phyloP scores from a whole-genome alignment of 2,797 vertebrate genomes.

The Threskiornis aethiopicus region DNA sequence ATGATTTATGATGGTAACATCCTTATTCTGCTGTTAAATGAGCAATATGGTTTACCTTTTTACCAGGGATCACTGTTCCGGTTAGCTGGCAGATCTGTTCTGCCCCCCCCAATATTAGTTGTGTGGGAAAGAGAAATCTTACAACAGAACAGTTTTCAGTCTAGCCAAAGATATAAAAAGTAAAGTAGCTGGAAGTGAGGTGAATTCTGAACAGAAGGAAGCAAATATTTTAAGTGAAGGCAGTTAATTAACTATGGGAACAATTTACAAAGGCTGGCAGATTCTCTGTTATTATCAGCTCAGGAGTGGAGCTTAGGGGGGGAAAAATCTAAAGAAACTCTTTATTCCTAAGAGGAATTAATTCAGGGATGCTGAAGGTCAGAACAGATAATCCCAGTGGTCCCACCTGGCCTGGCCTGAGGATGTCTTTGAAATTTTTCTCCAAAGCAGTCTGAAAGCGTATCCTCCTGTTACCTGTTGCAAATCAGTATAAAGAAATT shows the following conservation, averaged over 20 bases:
- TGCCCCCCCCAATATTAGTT: not conserved
- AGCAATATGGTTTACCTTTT: not conserved
- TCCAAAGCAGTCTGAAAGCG: not conserved
- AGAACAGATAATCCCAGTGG: not conserved
- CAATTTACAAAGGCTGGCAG: not conserved
- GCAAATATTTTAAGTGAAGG: not conserved
- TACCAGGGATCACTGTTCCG: not conserved
- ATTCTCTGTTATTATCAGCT: not conserved
- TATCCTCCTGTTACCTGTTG: not conserved
- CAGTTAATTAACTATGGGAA: not conserved
- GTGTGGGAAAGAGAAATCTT: not conserved
- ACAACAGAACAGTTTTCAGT: not conserved
- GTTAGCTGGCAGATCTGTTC: not conserved
- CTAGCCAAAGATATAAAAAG: not conserved
- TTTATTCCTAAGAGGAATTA: not conserved
- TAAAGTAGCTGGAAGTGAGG: not conserved
- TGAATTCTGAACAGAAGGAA: not conserved
- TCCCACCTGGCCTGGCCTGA: not conserved
- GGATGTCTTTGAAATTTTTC: not conserved
- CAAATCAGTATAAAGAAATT: not conserved
- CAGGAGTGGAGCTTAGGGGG: not conserved
- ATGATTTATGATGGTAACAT: not conserved
- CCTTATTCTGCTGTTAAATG: not conserved
- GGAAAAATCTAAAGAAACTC: not conserved
- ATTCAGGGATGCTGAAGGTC: not conserved